phyloP scores from a whole-genome alignment of 2,113 vertebrate species.

The Lophura nycthemera region DNA sequence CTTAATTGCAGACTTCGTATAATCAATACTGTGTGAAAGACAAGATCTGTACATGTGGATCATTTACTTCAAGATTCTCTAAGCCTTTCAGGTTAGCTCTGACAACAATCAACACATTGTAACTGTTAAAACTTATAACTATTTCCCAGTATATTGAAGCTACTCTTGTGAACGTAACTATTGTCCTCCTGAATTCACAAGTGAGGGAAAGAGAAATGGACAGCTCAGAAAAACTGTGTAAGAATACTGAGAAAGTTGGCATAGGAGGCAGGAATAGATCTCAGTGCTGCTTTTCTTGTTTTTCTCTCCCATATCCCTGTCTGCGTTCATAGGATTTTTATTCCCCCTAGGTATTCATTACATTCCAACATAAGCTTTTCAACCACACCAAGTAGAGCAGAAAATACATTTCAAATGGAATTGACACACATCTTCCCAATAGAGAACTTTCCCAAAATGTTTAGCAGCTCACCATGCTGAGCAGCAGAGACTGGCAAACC shows the following conservation, averaged over 20 bases:
- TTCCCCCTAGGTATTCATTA: not conserved
- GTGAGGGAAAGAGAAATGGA: not conserved
- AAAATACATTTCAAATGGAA: slow-evolving; percentile 39
- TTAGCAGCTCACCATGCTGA: slow-evolving; percentile 4
- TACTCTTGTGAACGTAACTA: not conserved
- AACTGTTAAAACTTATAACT: not conserved
- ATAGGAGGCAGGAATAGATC: not conserved
- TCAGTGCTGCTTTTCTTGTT: not conserved
- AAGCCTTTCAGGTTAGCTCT: not conserved
- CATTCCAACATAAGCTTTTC: not conserved
- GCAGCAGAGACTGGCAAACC: not conserved
- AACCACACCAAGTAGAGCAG: not conserved
- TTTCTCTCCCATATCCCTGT: not conserved
- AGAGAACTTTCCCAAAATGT: not conserved
- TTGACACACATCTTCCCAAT: not conserved
- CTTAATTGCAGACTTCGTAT: not conserved
- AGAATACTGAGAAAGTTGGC: not conserved
- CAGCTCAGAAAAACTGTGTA: not conserved
- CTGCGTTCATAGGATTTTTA: not conserved
- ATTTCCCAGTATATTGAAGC: not conserved
- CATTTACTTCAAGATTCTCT: not conserved
- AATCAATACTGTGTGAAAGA: not conserved
- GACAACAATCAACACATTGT: not conserved
- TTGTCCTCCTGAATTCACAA: not conserved
- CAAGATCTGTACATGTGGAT: not conserved